Conservation (phyloP, 2,797 vertebrate genomes). For the Hapalemur alaotrensis region DNA sequence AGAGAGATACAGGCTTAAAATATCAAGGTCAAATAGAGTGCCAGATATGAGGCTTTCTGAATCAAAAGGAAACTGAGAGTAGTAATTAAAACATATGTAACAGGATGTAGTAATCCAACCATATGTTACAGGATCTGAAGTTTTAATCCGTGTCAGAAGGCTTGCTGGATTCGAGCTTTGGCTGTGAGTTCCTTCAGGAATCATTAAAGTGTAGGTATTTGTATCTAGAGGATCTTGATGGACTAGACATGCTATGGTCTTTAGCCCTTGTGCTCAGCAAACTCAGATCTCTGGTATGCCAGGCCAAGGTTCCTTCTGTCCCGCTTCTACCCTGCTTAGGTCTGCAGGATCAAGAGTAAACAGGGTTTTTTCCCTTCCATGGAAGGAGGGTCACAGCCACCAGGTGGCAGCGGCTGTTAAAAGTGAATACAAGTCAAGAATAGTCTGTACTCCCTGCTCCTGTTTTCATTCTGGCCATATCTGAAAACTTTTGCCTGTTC, state of each 20-base stretch:
- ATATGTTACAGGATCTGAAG: background rate
- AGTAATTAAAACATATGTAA: background rate
- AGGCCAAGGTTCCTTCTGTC: background rate
- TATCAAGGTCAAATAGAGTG: background rate
- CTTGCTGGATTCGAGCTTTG: background rate
- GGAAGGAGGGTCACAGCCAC: background rate
- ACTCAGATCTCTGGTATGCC: background rate
- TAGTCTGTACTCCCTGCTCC: background rate
- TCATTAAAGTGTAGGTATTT: background rate
- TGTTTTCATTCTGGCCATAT: background rate
- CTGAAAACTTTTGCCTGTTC: background rate
- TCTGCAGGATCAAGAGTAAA: background rate
- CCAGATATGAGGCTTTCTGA: background rate
- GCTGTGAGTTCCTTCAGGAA: background rate
- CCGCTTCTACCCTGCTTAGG: background rate
- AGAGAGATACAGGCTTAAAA: background rate
- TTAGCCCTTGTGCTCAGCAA: background rate
- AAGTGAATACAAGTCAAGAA: background rate
- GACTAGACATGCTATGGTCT: background rate
- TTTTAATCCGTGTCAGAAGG: background rate
- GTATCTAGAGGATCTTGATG: background rate
- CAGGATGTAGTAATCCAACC: background rate
- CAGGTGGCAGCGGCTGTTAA: constrained; percentile 26
- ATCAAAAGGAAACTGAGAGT: background rate
- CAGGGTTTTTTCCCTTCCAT: background rate